A percentile compares a stretch with the other conserved stretches of the same genome.
Conservation (phyloP, 2,888 invertebrate species). For the Teleogryllus oceanicus region DNA sequence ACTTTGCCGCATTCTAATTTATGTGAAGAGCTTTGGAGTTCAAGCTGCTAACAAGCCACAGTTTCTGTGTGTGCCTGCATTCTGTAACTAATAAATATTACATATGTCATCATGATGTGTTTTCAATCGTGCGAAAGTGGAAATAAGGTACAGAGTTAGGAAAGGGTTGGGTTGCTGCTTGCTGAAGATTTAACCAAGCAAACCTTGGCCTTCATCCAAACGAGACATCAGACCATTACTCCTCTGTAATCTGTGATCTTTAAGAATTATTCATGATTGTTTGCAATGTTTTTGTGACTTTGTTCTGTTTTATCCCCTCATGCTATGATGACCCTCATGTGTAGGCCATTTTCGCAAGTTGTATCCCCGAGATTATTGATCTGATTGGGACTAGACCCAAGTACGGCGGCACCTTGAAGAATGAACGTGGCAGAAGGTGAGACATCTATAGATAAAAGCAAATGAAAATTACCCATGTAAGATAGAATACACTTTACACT, state of each 20-base stretch:
- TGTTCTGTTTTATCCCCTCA: constrained; percentile 41
- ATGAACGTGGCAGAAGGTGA: constrained; percentile 99
- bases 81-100: constrained; percentile 7
- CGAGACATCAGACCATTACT: neutral
- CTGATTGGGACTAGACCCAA: constrained; percentile 99
- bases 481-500: neutral
- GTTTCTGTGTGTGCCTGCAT: constrained; percentile 38
- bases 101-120: constrained; percentile 12
- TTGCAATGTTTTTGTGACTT: constrained; percentile 38
- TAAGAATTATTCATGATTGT: constrained; percentile 23
- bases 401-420: constrained; percentile 99
- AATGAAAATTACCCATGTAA: neutral
- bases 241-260: neutral
- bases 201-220: neutral
- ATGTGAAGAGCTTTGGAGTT: neutral
- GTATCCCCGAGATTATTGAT: constrained; percentile 99
- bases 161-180: constrained; percentile 4
- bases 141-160: neutral
- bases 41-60: constrained; percentile 39
- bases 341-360: constrained; percentile 99
- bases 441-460: constrained; percentile 45
- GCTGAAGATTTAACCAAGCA: constrained; percentile 2
- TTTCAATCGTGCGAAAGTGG: constrained; percentile 7
- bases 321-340: constrained; percentile 46
- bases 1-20: neutral